Base-by-base conservation (phyloP, 1,140 invertebrate genomes). In the Drosophila grimshawi region DNA sequence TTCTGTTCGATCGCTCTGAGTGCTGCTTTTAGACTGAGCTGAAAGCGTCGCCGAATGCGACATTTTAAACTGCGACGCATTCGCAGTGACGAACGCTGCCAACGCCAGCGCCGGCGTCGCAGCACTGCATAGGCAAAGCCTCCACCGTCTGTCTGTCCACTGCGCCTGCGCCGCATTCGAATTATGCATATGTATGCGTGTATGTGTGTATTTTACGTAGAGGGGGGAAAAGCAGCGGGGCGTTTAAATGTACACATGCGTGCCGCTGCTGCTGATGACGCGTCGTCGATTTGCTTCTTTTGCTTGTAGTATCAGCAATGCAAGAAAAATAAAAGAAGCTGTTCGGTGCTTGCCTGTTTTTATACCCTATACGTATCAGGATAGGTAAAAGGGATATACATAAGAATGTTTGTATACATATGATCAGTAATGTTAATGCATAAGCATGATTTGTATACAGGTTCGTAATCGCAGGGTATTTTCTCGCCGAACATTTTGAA, bases 11-110 rank as follows among this genome's bases (percentile, higher is more conserved):
- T 72, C 70, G 59, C 80, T 76, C 43, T 73, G 76, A 82, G 62
- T 86, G 80, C 64, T 51, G 72, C 69, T 60, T 78, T 67, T 74
- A 77, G 76, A 86, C 79, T 88, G 83, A 86, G 83, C 72, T 88
- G 76, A 63, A 63, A 73, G 49, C 72, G 48, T 66, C 69, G 55
- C 49, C 65, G 68, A 80, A 80, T 65, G 82, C 82, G 69, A 62
- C 81, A 78, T 85, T 85, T 85, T 85, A 85, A 85, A 78, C 75
- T 62, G 69, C 69, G 63, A 27, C 52, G 41, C 60, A 49, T 39
- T 49, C n/a, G 10, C 30, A 46, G 32, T 59, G 52, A 39, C 52
- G 32, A 64, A 55, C 45, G 57, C 33, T 48, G 57, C 4, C 56
- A 51, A 53, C 66, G 66, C 30, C 49, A 45, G 3, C 57, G 66